These are phyloP conservation scores for Drosophila ohnishii DNA, from an alignment of 1,140 invertebrate genomes.

Conservation along the genomic window DNA sequence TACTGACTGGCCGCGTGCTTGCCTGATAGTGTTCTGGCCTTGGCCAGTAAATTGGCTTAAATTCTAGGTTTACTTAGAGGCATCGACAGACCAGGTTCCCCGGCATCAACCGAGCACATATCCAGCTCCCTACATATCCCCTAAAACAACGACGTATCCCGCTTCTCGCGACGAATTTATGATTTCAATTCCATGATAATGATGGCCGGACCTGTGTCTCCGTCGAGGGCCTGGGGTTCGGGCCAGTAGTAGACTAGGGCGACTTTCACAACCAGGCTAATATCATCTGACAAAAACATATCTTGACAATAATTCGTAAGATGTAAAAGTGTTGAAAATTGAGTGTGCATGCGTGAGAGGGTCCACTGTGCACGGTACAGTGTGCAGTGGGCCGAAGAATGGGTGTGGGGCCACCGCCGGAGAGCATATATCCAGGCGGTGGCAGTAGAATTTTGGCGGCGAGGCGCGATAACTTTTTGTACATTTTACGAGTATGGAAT, in stretches of 20 bases:
- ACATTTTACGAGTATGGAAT: conserved; percentile 66
- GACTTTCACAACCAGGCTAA: conserved; percentile 76
- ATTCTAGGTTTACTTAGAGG: conserved; percentile 13
- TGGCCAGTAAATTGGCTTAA: conserved; percentile 30
- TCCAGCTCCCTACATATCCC: conserved; percentile 55
- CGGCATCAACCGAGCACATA: conserved; percentile 29
- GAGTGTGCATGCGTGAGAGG: conserved; percentile 45
- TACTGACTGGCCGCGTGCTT: conserved; percentile 27
- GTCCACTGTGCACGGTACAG: conserved; percentile 26
- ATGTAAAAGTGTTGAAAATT: conserved; percentile 72
- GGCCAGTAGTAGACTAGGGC: conserved; percentile 12
- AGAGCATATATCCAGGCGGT: background rate
- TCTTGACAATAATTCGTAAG: conserved; percentile 82
- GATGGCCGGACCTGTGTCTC: background rate
- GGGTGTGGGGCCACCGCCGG: conserved; percentile 16
- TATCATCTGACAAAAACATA: conserved; percentile 82
- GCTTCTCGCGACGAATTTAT: conserved; percentile 60
- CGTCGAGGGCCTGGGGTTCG: conserved; percentile 24
- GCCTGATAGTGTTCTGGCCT: conserved; percentile 69
- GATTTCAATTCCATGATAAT: conserved; percentile 37
- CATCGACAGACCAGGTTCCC: conserved; percentile 18
- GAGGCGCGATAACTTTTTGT: conserved; percentile 50
- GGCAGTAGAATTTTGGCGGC: conserved; percentile 31
- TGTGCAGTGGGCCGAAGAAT: conserved; percentile 12
- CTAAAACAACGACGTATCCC: conserved; percentile 4